Base-by-base conservation (phyloP, 53 echinoderm and acorn worm genomes). In the Pentamera pediparva region DNA sequence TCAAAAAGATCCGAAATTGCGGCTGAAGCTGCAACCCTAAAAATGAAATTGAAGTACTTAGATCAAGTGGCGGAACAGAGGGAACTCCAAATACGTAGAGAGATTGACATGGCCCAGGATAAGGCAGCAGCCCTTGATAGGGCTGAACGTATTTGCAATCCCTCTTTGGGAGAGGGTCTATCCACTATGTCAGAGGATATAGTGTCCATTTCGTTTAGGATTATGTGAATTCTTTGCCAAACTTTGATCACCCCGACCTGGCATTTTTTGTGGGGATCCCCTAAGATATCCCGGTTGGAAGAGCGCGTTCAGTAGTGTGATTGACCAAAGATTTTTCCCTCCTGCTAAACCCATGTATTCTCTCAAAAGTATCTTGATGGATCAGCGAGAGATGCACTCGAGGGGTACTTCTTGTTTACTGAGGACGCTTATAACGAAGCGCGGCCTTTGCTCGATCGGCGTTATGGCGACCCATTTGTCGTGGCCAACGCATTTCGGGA, bases 341-440 rank as follows among this genome's bases (percentile, higher is more conserved):
- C 43, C 43, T 41, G 43, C 15, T 41, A 41, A 41, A 41, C 43
- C 9, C 43, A 41, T 41, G 43, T 15, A 41, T 41, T 41, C 8
- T 15, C 43, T 41, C 15, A 41, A 41, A 41, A 41, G 15, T 10
- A 10, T 15, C 43, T 41, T 41, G 43, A 15, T 41, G 43, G 43
- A 15, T 15, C 15, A 41, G 43, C 43, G 15, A 15, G 43, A 15
- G 43, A 41, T 41, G 43, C 43, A 15, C 43, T 41, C 43, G 64
- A 76, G 6, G 81, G 84, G 24, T 84, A 70, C 30, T 62, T 89
- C 50, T 34, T 88, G 17, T 56, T 27, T 21, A 53, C 74, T 3
- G 62, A 73, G 6, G 59, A 50, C 7, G 74, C 75, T 7, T 81
- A 43, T 34, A 19, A 81, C 13, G 60, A 81, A 21, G 74, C 81